phyloP scores from a whole-genome alignment of 2,888 invertebrate species.

The Chydorus sphaericus region DNA sequence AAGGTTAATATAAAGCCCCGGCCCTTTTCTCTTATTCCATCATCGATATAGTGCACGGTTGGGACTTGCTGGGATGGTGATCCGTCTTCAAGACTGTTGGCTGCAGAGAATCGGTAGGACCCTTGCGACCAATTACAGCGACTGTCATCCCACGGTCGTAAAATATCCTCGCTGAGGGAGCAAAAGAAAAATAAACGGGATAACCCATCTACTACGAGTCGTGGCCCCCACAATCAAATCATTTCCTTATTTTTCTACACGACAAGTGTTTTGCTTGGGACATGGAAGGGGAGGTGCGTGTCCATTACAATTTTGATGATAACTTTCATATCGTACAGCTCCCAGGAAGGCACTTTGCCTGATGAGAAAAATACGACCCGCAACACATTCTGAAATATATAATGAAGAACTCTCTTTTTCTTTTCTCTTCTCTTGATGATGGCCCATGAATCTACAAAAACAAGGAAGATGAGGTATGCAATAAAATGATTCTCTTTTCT shows the following conservation, averaged over 20 bases:
- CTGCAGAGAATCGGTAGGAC: no score
- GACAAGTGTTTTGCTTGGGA: neutral
- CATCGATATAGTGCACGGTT: constrained; percentile 1
- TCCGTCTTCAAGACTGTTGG: neutral
- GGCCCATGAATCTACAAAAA: no score
- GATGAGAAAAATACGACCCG: neutral
- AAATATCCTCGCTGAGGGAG: neutral
- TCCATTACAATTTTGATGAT: neutral
- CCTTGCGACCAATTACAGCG: constrained; percentile 4
- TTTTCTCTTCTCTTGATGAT: no score
- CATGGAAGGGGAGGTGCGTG: neutral
- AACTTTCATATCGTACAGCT: neutral
- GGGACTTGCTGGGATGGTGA: neutral
- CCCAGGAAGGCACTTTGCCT: neutral
- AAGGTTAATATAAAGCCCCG: neutral
- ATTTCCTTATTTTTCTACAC: neutral
- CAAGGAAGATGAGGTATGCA: no score
- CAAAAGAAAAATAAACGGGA: neutral
- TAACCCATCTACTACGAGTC: no score
- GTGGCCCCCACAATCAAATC: no score
- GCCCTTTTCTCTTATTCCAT: neutral
- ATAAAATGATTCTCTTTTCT: no score
- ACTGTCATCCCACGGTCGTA: constrained; percentile 6
- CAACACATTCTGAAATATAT: no score
- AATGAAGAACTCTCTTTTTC: no score